Conservation (phyloP, 2,797 vertebrate genomes). For the Manis javanica region DNA sequence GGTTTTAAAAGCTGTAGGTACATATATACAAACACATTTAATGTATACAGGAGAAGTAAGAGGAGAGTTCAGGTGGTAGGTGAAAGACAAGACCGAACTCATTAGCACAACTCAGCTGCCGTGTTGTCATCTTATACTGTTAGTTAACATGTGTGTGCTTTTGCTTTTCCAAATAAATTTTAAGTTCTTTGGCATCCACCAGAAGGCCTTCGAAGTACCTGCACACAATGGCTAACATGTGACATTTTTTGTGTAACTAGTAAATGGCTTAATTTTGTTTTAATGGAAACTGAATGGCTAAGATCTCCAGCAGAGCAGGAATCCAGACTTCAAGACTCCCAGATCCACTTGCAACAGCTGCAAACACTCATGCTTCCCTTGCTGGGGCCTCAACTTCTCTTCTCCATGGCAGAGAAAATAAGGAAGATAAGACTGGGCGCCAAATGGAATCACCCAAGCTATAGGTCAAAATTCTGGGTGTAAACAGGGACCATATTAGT, state of each 20-base stretch:
- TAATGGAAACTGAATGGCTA: not conserved
- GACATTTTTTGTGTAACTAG: not conserved
- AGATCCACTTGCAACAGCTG: not conserved
- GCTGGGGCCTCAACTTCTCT: not conserved
- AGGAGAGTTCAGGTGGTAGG: not conserved
- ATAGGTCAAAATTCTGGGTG: not conserved
- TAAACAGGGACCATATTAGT: not conserved
- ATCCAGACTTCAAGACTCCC: not conserved
- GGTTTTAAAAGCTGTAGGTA: not conserved
- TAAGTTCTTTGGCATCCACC: not conserved
- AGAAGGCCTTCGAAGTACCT: not conserved
- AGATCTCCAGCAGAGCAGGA: not conserved
- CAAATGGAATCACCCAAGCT: not conserved
- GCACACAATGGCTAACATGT: not conserved
- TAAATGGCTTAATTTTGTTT: not conserved
- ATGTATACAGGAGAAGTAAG: not conserved
- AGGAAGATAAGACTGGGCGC: not conserved
- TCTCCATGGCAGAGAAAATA: not conserved
- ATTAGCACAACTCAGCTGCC: not conserved
- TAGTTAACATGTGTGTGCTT: not conserved
- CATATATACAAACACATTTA: not conserved
- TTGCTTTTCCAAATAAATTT: conserved; percentile 29
- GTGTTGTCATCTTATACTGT: not conserved
- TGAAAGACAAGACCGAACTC: not conserved
- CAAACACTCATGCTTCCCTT: not conserved